These are phyloP conservation scores for Tetrao urogallus DNA, from an alignment of 2,113 vertebrate species.

Conservation along the genomic window DNA sequence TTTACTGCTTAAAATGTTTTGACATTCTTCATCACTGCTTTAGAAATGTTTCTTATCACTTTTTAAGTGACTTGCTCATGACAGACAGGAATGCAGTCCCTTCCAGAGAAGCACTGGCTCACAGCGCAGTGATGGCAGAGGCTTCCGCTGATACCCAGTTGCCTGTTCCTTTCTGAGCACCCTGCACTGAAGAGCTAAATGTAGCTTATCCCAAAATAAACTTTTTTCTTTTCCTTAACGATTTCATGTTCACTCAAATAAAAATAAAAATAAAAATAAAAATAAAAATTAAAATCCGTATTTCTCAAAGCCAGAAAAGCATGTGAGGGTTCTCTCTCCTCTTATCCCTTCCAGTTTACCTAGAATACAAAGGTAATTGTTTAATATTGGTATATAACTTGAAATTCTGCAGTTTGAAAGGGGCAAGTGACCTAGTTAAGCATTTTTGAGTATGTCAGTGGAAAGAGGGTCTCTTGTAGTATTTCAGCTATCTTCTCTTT, in stretches of 20 bases:
- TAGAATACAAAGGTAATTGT: not conserved
- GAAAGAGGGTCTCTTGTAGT: not conserved
- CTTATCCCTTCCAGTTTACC: rapidly evolving
- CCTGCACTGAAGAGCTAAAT: not conserved
- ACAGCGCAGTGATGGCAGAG: not conserved
- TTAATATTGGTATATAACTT: not conserved
- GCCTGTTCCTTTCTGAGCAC: not conserved
- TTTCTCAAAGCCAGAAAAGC: not conserved
- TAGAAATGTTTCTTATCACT: constrained; percentile 64
- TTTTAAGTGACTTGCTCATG: constrained; percentile 40
- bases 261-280: not conserved
- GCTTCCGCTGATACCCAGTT: constrained; percentile 12
- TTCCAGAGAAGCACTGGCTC: constrained; percentile 39
- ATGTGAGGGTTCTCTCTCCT: not conserved
- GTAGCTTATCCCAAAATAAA: not conserved
- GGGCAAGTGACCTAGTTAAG: not conserved
- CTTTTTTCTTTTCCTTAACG: not conserved
- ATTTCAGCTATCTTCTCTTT: not conserved
- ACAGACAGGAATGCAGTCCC: constrained; percentile 43
- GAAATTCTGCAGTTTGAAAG: not conserved
- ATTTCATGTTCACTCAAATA: not conserved
- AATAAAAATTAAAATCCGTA: not conserved
- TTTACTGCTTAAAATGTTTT: constrained; percentile 56
- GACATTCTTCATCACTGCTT: constrained; percentile 42
- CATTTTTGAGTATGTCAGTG: not conserved